Base-by-base conservation (phyloP, 2,113 vertebrate species). In the Turnix velox region DNA sequence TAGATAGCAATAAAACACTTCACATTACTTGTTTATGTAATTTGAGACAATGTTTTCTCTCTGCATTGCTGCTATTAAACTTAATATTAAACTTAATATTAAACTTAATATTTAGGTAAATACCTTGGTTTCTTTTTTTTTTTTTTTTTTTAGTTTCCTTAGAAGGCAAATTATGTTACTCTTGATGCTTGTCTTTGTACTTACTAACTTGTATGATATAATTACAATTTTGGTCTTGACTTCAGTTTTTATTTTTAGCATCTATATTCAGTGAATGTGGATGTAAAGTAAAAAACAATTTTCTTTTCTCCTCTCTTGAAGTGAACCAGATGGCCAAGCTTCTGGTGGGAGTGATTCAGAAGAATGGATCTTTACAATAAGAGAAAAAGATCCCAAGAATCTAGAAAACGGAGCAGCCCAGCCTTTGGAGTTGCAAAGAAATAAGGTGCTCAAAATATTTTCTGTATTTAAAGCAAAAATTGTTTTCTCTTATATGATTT, bases 331-430 rank as follows among this genome's bases (percentile, higher is more conserved):
- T 16, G 98, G 96, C 72, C 98, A 99, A 75, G 98, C 98, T 15
- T 97, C 98, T 9, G 98, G 98, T 72, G 98, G 98, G 35, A 97
- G 97, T 9, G 98, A 98, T 52, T 88, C 98, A 17, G 97, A 92
- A 55, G 97, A 98, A 54, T 99, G 99, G 99, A 98, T 98, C 94
- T 99, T 99, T 91, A 99, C 99, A 46, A 98, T 99, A 96, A 97
- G 95, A 94, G 98, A 98, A 94, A 98, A 98, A 80, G 98, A 99
- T 87, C 98, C 98, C 42, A 98, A 98, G 65, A 98, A 96, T 78
- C 62, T 98, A 20, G 98, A 98, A 88, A 99, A 99, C 10, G 98
- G 98, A 88, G 97, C 97, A 39, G 95, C 97, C 10, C 98, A 97
- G 91, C 97, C 94, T 4, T 96, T 97, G 4, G 98, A 98, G 61